Conservation (phyloP, 1,140 invertebrate genomes). For the Anoplophora glabripennis region DNA sequence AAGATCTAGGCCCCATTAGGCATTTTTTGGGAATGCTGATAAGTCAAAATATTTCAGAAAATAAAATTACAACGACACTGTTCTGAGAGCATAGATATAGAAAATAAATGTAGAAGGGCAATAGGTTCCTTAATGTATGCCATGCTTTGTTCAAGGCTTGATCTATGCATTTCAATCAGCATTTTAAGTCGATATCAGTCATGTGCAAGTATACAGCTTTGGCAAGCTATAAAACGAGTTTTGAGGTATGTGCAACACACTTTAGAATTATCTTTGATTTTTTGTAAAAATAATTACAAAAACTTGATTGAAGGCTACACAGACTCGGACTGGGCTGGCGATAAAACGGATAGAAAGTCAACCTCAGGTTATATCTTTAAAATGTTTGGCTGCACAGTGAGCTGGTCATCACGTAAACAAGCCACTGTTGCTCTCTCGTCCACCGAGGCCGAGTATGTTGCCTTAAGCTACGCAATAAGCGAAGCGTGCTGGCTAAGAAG, state of each 20-base stretch:
- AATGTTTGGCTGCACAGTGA: conserved; percentile 3
- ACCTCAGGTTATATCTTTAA: background rate
- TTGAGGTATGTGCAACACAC: background rate
- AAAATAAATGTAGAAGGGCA: conserved; percentile 20
- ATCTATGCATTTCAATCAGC: background rate
- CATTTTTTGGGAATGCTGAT: too few species aligned
- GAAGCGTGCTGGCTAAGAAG: conserved; percentile 14
- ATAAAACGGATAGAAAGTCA: background rate
- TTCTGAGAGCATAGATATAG: conserved; percentile 18
- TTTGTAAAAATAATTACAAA: background rate
- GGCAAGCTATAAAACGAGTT: conserved; percentile 2
- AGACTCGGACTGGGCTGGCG: background rate
- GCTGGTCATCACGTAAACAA: conserved; percentile 32
- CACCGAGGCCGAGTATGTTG: conserved; percentile 38
- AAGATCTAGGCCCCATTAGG: too few species aligned
- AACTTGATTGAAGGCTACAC: background rate
- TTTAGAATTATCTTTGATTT: background rate
- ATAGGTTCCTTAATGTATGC: conserved; percentile 28
- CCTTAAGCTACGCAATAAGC: conserved; percentile 19
- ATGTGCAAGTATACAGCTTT: background rate
- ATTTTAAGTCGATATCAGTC: conserved; percentile 8
- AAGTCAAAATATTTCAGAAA: too few species aligned
- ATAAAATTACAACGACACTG: background rate
- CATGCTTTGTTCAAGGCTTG: conserved; percentile 18
- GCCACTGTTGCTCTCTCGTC: conserved; percentile 27